Base-by-base conservation (phyloP, 2,113 vertebrate genomes). In the Zosterops pallidus region DNA sequence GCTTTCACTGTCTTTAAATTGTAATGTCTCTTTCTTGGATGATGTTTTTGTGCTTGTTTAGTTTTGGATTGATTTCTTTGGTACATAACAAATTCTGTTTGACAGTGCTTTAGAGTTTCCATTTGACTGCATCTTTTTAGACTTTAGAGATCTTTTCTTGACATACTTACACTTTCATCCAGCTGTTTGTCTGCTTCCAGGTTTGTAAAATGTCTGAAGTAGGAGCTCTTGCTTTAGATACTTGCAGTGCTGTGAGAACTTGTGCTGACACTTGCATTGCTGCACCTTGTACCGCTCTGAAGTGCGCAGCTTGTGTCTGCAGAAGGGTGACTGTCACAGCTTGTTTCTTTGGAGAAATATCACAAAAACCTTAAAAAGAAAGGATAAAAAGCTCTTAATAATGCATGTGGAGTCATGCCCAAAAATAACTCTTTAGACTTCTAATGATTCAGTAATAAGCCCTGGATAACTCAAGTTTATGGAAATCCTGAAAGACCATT, bases 401-500 rank as follows among this genome's bases (percentile, higher is more conserved):
- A 49, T 49, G 47, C 47, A 49, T 24, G 47, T 75, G 46, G 60
- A 89, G 22, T 78, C 39, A 64, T 59, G 49, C 46, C 55, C n/a
- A 64, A 76, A 90, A 92, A 69, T 13, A 90, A 47, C 68, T 92
- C 53, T 17, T 49, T 33, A 82, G 53, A 14, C 44, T 94, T 90
- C 4, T 77, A 92, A 88, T 82, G 71, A 76, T 76, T 86, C 68
- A 79, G 25, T 93, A 91, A 76, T 88, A 84, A 95, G 49, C 33
- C 42, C 50, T 65, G 74, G 50, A 37, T 83, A 82, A 69, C 62
- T 42, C 17, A 77, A 91, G 70, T 69, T 71, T 63, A 46, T 92
- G 88, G 80, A 93, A 92, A 78, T 90, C 57, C 77, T 89, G 59
- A 35, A 87, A 84, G 88, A 57, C 53, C 68, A 22, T 94, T 93